A percentile compares a stretch with the other conserved stretches of the same genome.
These are phyloP conservation scores for Pachliopta kotzebuea DNA, from an alignment of 2,888 invertebrate species.

Conservation along the genomic window DNA sequence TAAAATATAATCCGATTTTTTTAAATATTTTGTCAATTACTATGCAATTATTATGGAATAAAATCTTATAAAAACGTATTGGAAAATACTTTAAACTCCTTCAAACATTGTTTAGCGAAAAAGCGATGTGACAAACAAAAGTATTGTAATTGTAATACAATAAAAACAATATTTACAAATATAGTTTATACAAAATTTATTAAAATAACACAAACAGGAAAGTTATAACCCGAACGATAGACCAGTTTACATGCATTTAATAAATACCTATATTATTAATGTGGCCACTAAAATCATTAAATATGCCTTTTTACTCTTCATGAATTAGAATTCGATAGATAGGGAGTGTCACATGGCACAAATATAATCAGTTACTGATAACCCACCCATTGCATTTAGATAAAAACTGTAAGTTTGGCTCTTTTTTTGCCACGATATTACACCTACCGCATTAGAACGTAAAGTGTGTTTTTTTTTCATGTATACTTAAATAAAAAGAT, in stretches of 20 bases:
- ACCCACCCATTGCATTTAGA: constrained; percentile 71
- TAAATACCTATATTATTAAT: constrained; percentile 28
- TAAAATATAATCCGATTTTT: no score
- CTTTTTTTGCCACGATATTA: constrained; percentile 39
- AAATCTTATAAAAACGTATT: constrained; percentile 25
- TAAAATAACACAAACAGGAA: constrained; percentile 24
- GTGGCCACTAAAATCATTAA: constrained; percentile 27
- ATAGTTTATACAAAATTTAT: constrained; percentile 20
- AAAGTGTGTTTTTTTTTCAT: constrained; percentile 33
- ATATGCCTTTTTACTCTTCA: constrained; percentile 13
- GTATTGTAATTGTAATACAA: constrained; percentile 8
- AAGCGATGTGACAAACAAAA: constrained; percentile 11
- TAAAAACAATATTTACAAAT: constrained; percentile 29
- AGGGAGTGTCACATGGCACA: constrained; percentile 76
- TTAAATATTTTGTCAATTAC: no score
- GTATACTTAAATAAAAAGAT: constrained; percentile 44
- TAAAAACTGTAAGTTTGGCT: constrained; percentile 70
- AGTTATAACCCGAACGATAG: constrained; percentile 21
- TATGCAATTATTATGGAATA: not conserved
- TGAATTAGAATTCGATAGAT: constrained; percentile 57
- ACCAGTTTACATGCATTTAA: constrained; percentile 23
- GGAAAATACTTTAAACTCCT: constrained; percentile 20
- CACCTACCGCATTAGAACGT: constrained; percentile 44
- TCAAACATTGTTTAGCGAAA: not conserved
- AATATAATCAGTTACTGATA: constrained; percentile 71